Evolutionary conservation across 2,113 vertebrate species (phyloP).

Genomic region (Nematolebias whitei): DNA sequence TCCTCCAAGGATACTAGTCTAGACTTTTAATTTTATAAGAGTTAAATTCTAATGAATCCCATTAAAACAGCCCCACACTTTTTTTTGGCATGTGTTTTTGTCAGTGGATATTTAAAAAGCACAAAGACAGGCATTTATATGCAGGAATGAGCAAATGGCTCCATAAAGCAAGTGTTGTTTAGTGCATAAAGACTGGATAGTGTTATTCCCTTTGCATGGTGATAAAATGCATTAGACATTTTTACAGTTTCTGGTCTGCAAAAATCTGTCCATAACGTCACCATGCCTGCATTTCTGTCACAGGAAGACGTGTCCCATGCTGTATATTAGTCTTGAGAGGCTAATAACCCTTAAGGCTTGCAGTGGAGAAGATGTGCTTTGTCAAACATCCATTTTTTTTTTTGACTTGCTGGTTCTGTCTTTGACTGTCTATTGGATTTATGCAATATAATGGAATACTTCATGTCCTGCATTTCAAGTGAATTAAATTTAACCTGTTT

Average conservation of each 20-base stretch:
- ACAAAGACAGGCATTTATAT: slow-evolving; percentile 15
- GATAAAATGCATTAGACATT: slow-evolving; percentile 31
- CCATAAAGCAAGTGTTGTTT: slow-evolving; percentile 24
- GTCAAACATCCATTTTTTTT: slow-evolving; percentile 2
- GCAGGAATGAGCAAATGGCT: slow-evolving; percentile 12
- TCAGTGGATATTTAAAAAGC: slow-evolving; percentile 36
- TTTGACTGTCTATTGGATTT: neutral
- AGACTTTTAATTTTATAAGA: neutral
- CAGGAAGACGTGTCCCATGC: slow-evolving; percentile 27
- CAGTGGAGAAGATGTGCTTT: neutral
- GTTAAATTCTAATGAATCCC: neutral
- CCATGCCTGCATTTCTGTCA: slow-evolving; percentile 7
- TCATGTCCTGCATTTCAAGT: neutral
- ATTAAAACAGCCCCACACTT: neutral
- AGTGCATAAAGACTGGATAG: slow-evolving; percentile 1
- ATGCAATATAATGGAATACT: neutral
- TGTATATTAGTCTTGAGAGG: slow-evolving; percentile 7
- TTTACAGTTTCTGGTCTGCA: slow-evolving; percentile 33
- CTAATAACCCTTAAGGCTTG: slow-evolving; percentile 9
- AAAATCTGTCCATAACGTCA: slow-evolving; percentile 11
- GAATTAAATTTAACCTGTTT: neutral
- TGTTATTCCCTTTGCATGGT: slow-evolving; percentile 26
- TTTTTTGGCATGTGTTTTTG: neutral
- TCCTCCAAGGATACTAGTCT: neutral
- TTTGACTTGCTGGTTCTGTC: slow-evolving; percentile 8